phyloP scores from a whole-genome alignment of 2,113 vertebrate species.

The Ptyas mucosa region DNA sequence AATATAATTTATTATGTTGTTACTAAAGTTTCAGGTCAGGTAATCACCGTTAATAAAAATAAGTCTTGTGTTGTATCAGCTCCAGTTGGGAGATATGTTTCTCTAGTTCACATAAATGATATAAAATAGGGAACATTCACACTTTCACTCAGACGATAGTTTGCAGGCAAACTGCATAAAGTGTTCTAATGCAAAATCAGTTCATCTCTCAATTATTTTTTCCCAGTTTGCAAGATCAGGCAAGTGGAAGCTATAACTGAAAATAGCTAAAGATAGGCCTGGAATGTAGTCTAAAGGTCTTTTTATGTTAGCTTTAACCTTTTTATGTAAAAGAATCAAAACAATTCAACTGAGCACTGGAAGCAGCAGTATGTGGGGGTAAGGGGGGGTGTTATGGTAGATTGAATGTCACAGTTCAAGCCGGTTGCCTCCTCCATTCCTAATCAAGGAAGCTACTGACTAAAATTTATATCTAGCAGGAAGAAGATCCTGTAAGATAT shows the following conservation, averaged over 20 bases:
- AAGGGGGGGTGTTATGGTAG: neutral
- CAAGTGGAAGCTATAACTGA: neutral
- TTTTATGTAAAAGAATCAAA: neutral
- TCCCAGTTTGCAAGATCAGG: neutral
- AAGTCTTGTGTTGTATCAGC: neutral
- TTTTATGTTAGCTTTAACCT: neutral
- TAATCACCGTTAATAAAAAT: neutral
- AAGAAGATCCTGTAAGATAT: neutral
- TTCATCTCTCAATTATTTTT: neutral
- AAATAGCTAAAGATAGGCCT: neutral
- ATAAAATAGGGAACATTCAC: neutral
- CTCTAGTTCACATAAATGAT: neutral
- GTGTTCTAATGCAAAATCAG: neutral
- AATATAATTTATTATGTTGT: neutral
- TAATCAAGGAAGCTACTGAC: neutral
- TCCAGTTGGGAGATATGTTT: neutral
- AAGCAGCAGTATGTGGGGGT: neutral
- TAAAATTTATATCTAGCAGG: neutral
- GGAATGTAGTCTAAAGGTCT: neutral
- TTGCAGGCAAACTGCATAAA: neutral
- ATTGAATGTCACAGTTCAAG: neutral
- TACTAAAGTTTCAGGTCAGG: neutral
- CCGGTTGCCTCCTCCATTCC: neutral
- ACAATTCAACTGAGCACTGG: neutral
- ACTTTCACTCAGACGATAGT: neutral